Percentiles rank a stretch among this genome's conserved stretches.
Conservation (phyloP, 1,140 invertebrate genomes). For the Drosophila littoralis region DNA sequence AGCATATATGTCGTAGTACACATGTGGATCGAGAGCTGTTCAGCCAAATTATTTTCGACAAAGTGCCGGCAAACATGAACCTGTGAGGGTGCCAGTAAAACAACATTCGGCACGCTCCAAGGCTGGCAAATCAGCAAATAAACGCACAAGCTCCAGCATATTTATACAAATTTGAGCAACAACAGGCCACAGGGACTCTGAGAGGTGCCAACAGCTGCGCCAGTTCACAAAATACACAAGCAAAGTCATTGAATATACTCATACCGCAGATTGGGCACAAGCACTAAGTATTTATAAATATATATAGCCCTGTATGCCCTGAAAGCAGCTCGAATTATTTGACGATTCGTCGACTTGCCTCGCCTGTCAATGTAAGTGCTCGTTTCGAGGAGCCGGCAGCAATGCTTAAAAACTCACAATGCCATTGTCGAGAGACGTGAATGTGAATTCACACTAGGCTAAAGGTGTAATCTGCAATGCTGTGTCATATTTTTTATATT, state of each 20-base stretch:
- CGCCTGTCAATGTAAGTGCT: background rate
- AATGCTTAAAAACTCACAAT: no score
- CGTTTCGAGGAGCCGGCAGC: background rate
- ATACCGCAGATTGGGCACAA: background rate
- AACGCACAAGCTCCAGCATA: constrained; percentile 53
- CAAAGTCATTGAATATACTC: constrained; percentile 17
- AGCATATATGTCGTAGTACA: constrained; percentile 11
- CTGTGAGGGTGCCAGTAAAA: constrained; percentile 39
- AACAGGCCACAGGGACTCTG: constrained; percentile 21
- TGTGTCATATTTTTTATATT: background rate
- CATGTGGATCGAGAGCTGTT: constrained; percentile 48
- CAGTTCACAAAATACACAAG: constrained; percentile 30
- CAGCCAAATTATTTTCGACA: constrained; percentile 73
- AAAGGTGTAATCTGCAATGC: background rate
- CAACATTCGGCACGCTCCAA: constrained; percentile 77
- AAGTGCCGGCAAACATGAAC: constrained; percentile 46
- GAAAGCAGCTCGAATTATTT: constrained; percentile 13
- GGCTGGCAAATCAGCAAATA: constrained; percentile 78
- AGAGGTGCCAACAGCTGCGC: constrained; percentile 30
- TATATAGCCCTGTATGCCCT: background rate
- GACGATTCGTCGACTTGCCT: background rate
- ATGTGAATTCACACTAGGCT: background rate
- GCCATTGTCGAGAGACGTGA: background rate
- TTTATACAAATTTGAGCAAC: constrained; percentile 70
- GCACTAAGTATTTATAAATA: constrained; percentile 30